These are phyloP conservation scores for Melanotaenia trifasciata DNA, from an alignment of 2,797 vertebrate species.

Conservation along the genomic window DNA sequence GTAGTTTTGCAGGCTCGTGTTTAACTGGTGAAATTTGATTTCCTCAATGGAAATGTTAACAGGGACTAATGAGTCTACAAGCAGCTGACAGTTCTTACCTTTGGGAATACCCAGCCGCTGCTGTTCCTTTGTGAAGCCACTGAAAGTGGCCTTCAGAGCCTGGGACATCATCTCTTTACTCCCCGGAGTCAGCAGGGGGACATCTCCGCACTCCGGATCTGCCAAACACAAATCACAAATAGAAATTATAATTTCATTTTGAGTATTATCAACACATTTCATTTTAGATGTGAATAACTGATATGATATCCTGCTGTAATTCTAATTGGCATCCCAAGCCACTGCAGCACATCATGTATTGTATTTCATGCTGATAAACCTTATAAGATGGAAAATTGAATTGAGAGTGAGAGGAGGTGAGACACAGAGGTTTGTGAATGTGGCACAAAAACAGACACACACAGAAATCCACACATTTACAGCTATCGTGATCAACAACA, in stretches of 20 bases:
- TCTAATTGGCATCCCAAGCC: slow-evolving; percentile 16
- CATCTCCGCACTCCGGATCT: slow-evolving; percentile 98
- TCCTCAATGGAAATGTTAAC: slow-evolving; percentile 27
- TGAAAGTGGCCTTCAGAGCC: slow-evolving; percentile 97
- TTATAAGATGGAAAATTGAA: slow-evolving; percentile 18
- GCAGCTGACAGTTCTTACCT: slow-evolving; percentile 80
- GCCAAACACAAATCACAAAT: slow-evolving; percentile 53
- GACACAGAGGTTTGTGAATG: slow-evolving; percentile 20
- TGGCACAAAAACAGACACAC: neutral
- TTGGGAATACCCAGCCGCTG: slow-evolving; percentile 96
- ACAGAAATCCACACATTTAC: slow-evolving; percentile 38
- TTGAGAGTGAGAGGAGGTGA: slow-evolving; percentile 19
- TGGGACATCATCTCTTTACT: slow-evolving; percentile 99
- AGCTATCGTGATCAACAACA: slow-evolving; percentile 60
- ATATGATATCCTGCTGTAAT: slow-evolving; percentile 4
- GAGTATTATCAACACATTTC: slow-evolving; percentile 1
- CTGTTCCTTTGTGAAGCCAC: slow-evolving; percentile 96
- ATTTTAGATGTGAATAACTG: slow-evolving; percentile 6
- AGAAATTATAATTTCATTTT: slow-evolving; percentile 5
- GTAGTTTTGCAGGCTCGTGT: slow-evolving; percentile 9
- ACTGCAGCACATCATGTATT: slow-evolving; percentile 7
- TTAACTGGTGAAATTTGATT: slow-evolving; percentile 18
- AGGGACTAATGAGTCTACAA: slow-evolving; percentile 5
- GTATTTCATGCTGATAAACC: slow-evolving; percentile 26
- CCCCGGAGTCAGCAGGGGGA: slow-evolving; percentile 95